Base-by-base conservation (phyloP, 2,797 vertebrate genomes). In the Miopithecus talapoin region DNA sequence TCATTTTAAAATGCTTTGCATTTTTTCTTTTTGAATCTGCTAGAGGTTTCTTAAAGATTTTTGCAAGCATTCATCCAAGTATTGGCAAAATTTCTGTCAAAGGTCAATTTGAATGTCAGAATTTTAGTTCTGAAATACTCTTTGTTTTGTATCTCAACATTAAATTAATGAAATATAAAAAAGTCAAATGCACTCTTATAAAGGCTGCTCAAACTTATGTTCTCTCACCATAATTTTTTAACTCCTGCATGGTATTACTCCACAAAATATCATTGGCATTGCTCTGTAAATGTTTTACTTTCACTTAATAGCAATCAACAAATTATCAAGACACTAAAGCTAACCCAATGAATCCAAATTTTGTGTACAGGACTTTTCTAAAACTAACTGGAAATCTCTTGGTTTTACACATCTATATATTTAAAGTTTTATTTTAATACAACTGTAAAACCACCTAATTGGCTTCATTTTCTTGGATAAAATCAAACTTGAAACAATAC, bases 401-500 rank as follows among this genome's bases (percentile, higher is more conserved):
- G 39, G 16, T 70, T 91, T 36, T n/a, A 36, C 11, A 70, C 21
- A 70, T 74, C 28, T 39, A 61, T 7, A 39, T 80, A 64, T 43
- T 48, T 75, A 59, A 96, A 72, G 6, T 41, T 79, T 59, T 70
- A 91, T 81, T 91, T 21, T 86, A 59, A 80, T 30, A 80, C 50
- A 57, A 46, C 7, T 84, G 72, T 74, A n/a, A 83, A 89, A 85
- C 80, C 85, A 7, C 22, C 46, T n/a, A 76, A 2, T 16, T 91
- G 39, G 12, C 28, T 85, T 72, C 57, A 36, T 33, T 88, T 74
- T 91, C 19, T 26, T 84, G 72, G 8, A 53, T 36, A n/a, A 91
- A 95, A 28, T 80, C 11, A 95, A 96, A 81, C n/a, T 78, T 92
- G 22, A 96, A 97, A 50, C 43, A 33, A 72, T 85, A 68, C 0